Percentiles rank a stretch among this genome's conserved stretches.
phyloP scores from a whole-genome alignment of 2,888 invertebrate species.

The Metacarcinus magister region DNA sequence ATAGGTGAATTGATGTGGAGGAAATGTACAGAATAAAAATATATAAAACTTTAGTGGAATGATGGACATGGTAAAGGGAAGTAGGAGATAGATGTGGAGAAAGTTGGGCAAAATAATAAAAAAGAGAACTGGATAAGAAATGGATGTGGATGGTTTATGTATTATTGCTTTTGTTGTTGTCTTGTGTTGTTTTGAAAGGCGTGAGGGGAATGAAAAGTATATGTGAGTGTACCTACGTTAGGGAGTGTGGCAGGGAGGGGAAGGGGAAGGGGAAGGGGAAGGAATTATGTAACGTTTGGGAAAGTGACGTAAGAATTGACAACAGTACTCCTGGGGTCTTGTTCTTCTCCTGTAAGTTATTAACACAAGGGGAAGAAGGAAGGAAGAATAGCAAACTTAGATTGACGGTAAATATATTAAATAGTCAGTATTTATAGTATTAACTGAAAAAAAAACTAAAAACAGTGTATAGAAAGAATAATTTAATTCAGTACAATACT shows the following conservation, averaged over 20 bases:
- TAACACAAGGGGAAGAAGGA: not conserved
- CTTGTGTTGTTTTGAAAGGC: not conserved
- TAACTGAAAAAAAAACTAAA: too few species aligned
- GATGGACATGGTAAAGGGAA: not conserved
- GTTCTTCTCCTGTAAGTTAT: not conserved
- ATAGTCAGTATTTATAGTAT: too few species aligned
- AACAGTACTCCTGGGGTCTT: not conserved
- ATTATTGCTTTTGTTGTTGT: not conserved
- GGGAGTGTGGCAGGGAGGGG: not conserved
- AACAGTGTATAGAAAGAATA: too few species aligned
- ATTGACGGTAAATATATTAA: not conserved
- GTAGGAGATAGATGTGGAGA: too few species aligned
- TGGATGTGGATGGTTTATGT: not conserved
- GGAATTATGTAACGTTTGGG: not conserved
- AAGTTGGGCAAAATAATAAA: not conserved
- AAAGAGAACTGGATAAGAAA: not conserved
- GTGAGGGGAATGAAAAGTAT: not conserved
- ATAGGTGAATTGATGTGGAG: not conserved
- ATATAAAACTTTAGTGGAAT: not conserved
- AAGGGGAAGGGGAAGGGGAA: not conserved
- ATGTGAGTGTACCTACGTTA: not conserved
- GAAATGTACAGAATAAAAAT: not conserved
- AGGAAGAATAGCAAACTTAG: not conserved
- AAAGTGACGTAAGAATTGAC: not conserved
- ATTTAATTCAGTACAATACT: not conserved